Conservation (phyloP, 2,113 vertebrate genomes). For the Eurypyga helias region DNA sequence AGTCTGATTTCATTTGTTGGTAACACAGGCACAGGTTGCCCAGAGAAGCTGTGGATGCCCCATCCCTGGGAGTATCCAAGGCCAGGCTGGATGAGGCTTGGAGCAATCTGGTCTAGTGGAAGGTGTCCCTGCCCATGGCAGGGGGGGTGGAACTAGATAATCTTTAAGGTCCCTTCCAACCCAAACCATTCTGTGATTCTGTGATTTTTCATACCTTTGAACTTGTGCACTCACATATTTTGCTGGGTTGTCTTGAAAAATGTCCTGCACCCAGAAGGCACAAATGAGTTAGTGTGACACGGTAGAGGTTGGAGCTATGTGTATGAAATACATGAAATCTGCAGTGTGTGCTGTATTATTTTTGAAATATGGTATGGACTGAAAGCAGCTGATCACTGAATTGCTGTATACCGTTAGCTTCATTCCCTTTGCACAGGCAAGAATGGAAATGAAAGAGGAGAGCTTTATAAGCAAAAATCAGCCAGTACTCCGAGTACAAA, state of each 20-base stretch:
- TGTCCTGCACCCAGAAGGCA: neutral
- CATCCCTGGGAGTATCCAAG: too few species aligned
- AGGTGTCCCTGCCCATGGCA: too few species aligned
- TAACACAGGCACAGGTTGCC: neutral
- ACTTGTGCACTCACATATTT: neutral
- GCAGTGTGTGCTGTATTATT: neutral
- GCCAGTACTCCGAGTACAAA: conserved; percentile 6
- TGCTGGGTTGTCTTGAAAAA: neutral
- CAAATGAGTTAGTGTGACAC: neutral
- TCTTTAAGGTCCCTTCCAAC: too few species aligned
- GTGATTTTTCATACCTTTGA: neutral
- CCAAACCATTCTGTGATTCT: too few species aligned
- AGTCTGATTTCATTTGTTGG: neutral
- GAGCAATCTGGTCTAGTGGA: too few species aligned
- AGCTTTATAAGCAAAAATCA: conserved; percentile 47
- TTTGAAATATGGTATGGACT: neutral
- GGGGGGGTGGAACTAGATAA: too few species aligned
- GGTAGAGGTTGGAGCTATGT: neutral
- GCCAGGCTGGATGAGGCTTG: too few species aligned
- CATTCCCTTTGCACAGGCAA: neutral
- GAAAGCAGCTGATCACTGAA: conserved; percentile 19
- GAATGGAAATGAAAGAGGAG: conserved; percentile 16
- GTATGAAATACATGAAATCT: neutral
- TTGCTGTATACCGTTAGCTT: neutral
- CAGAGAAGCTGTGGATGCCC: too few species aligned